These are phyloP conservation scores for Labeo calbasu DNA, from an alignment of 2,797 vertebrate genomes.

Conservation along the genomic window DNA sequence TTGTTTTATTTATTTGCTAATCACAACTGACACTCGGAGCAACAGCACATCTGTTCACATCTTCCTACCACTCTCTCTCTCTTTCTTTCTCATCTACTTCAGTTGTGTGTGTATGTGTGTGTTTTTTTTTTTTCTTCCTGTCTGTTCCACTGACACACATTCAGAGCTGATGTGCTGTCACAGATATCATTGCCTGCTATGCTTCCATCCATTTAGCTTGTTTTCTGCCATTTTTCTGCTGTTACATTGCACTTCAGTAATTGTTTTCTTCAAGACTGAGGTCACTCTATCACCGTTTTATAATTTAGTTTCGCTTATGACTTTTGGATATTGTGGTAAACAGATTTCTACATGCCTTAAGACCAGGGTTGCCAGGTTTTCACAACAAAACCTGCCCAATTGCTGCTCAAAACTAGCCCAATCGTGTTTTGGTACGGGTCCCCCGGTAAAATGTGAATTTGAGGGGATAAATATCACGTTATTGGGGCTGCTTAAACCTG, in stretches of 20 bases:
- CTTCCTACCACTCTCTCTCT: slow-evolving; percentile 4
- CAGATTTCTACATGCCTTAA: not conserved
- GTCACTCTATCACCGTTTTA: not conserved
- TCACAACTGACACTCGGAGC: slow-evolving; percentile 43
- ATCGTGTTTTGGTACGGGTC: too few relatives aligned
- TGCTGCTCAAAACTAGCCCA: too few relatives aligned
- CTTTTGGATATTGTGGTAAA: not conserved
- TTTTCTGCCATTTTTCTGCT: not conserved
- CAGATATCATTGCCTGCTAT: slow-evolving; percentile 22
- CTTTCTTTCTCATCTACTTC: not conserved
- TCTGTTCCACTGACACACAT: slow-evolving; percentile 39
- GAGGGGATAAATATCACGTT: too few relatives aligned
- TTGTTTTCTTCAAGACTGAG: not conserved
- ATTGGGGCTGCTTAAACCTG: too few relatives aligned
- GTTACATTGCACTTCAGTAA: not conserved
- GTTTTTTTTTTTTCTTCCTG: not conserved
- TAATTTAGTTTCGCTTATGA: not conserved
- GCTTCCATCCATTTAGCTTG: not conserved
- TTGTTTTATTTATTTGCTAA: slow-evolving; percentile 53
- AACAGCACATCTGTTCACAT: slow-evolving; percentile 49
- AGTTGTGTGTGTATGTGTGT: not conserved
- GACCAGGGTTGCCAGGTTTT: not conserved
- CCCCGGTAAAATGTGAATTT: too few relatives aligned
- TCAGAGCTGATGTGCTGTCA: slow-evolving; percentile 30
- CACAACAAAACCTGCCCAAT: too few relatives aligned